These are phyloP conservation scores for Arctocebus calabarensis DNA, from an alignment of 2,797 vertebrate genomes.

Conservation along the genomic window DNA sequence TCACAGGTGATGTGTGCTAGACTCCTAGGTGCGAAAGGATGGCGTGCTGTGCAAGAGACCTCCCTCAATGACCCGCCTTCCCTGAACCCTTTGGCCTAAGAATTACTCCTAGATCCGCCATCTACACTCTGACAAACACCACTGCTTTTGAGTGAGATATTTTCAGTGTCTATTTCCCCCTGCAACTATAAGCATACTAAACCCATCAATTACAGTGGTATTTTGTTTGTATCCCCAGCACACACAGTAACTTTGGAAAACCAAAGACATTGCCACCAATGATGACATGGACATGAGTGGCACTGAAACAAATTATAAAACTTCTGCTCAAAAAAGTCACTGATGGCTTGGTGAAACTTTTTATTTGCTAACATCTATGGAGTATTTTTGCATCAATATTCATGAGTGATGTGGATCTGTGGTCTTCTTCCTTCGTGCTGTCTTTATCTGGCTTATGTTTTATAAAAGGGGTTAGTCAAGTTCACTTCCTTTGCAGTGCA, in stretches of 20 bases:
- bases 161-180: not conserved
- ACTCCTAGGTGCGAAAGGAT: not conserved
- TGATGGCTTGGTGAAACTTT: not conserved
- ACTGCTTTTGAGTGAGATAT: slow-evolving; percentile 1
- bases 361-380: not conserved
- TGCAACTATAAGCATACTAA: not conserved
- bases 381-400: not conserved
- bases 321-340: not conserved
- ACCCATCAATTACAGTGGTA: not conserved
- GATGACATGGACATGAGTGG: not conserved
- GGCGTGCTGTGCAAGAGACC: too few relatives aligned
- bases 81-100: not conserved
- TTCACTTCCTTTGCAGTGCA: not conserved
- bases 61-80: not conserved
- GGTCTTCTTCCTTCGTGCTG: not conserved
- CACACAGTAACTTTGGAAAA: not conserved
- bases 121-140: not conserved
- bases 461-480: not conserved
- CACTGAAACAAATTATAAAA: slow-evolving; percentile 8
- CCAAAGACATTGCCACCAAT: not conserved
- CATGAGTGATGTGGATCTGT: not conserved
- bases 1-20: not conserved
- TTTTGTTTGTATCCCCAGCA: not conserved
- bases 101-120: not conserved
- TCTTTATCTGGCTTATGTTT: not conserved